These are phyloP conservation scores for Dasyurus viverrinus DNA, from an alignment of 2,113 vertebrate species.

Conservation along the genomic window DNA sequence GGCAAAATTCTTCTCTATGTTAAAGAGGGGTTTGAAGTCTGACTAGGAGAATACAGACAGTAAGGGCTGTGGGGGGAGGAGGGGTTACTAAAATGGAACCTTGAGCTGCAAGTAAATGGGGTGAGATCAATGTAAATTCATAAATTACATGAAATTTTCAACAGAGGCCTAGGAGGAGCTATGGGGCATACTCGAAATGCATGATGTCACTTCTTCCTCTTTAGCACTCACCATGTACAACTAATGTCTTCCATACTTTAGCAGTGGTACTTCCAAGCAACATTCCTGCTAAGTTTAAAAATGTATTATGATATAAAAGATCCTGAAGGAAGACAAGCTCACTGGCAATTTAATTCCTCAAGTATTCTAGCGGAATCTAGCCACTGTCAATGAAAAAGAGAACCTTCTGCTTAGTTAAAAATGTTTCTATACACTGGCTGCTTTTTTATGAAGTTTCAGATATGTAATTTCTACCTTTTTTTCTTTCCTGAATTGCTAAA, in stretches of 20 bases:
- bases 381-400: background rate
- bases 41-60: background rate
- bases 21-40: background rate
- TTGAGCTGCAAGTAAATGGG: background rate
- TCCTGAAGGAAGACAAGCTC: background rate
- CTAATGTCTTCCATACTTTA: background rate
- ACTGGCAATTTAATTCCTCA: conserved; percentile 4
- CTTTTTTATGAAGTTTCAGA: background rate
- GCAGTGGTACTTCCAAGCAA: background rate
- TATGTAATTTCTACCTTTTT: conserved; percentile 23
- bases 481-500: conserved; percentile 45
- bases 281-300: conserved; percentile 5
- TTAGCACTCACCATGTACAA: background rate
- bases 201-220: background rate
- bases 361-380: background rate
- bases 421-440: background rate
- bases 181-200: background rate
- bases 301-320: background rate
- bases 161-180: background rate
- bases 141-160: background rate
- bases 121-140: background rate
- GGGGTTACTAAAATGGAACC: background rate
- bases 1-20: background rate
- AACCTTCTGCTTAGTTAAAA: conserved; percentile 19
- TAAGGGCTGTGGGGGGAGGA: too few relatives aligned